Evolutionary conservation across 2,888 invertebrate genomes (phyloP).

Genomic region (Malacosoma neustria): DNA sequence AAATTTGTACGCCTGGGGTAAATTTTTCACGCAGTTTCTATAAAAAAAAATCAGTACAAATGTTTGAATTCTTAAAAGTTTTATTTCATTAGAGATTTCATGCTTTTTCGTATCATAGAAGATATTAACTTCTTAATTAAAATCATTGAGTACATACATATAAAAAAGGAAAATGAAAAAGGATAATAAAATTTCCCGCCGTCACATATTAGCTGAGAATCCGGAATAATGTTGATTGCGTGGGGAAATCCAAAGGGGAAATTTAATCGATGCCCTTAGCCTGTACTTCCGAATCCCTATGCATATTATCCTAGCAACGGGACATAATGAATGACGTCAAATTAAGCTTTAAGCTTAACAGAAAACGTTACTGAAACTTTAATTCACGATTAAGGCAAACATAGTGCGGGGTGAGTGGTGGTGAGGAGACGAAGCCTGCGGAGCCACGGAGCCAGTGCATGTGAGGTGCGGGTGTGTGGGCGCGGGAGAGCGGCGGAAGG

Average conservation of each 20-base stretch:
- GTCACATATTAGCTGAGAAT: neutral
- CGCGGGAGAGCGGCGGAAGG: slow-evolving; percentile 35
- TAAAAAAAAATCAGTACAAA: too few relatives aligned
- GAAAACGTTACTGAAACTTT: slow-evolving; percentile 70
- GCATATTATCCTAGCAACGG: slow-evolving; percentile 31
- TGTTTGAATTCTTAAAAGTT: too few relatives aligned
- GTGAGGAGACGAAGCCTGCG: slow-evolving; percentile 66
- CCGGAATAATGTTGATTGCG: neutral
- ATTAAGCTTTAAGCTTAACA: slow-evolving; percentile 64
- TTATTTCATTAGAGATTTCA: too few relatives aligned
- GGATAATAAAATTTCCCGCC: neutral
- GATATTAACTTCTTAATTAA: too few relatives aligned
- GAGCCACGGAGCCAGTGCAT: slow-evolving; percentile 37
- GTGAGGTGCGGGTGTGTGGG: slow-evolving; percentile 32
- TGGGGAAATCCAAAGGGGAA: neutral
- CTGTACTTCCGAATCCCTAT: slow-evolving; percentile 27
- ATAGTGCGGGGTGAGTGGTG: slow-evolving; percentile 70
- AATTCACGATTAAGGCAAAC: slow-evolving; percentile 73
- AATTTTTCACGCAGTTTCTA: too few relatives aligned
- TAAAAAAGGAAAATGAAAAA: too few relatives aligned
- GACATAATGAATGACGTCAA: slow-evolving; percentile 61
- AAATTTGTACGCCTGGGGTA: too few relatives aligned
- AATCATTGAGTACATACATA: too few relatives aligned
- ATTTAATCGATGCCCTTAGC: neutral
- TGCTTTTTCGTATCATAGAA: too few relatives aligned